phyloP scores from a whole-genome alignment of 2,888 invertebrate genomes.

The Leptogaster cylindrica region DNA sequence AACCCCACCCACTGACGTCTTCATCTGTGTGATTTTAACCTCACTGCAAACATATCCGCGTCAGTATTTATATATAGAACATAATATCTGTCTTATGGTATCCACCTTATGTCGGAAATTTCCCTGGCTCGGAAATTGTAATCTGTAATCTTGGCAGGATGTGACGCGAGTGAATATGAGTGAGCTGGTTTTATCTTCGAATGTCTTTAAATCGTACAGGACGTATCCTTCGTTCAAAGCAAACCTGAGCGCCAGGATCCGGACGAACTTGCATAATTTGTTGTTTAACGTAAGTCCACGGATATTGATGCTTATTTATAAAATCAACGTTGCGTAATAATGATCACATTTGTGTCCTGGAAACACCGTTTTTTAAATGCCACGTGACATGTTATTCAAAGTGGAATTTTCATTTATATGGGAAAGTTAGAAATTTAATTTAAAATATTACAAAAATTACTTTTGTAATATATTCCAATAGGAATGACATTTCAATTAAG shows the following conservation, averaged over 20 bases:
- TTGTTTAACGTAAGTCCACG: conserved; percentile 5
- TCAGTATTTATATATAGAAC: conserved; percentile 13
- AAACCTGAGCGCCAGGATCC: background rate
- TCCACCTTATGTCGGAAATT: background rate
- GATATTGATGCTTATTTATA: conserved; percentile 22
- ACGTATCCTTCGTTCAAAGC: background rate
- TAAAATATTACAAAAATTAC: too few relatives aligned
- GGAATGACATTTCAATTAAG: too few relatives aligned
- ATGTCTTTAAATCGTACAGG: background rate
- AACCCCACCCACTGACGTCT: background rate
- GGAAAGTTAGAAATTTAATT: too few relatives aligned
- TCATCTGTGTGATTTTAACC: background rate
- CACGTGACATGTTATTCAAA: too few relatives aligned
- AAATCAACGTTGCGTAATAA: conserved; percentile 24
- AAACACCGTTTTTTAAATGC: too few relatives aligned
- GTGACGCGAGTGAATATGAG: conserved; percentile 27
- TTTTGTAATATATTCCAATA: too few relatives aligned
- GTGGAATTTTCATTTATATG: too few relatives aligned
- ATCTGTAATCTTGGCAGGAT: conserved; percentile 27
- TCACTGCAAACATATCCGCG: conserved; percentile 1
- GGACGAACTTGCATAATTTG: background rate
- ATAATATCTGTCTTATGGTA: background rate
- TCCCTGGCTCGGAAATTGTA: conserved; percentile 13
- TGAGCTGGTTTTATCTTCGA: conserved; percentile 6
- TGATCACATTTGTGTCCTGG: conserved; percentile 9